Evolutionary conservation across 2,797 vertebrate genomes (phyloP).

Genomic region (Darevskia mixta): DNA sequence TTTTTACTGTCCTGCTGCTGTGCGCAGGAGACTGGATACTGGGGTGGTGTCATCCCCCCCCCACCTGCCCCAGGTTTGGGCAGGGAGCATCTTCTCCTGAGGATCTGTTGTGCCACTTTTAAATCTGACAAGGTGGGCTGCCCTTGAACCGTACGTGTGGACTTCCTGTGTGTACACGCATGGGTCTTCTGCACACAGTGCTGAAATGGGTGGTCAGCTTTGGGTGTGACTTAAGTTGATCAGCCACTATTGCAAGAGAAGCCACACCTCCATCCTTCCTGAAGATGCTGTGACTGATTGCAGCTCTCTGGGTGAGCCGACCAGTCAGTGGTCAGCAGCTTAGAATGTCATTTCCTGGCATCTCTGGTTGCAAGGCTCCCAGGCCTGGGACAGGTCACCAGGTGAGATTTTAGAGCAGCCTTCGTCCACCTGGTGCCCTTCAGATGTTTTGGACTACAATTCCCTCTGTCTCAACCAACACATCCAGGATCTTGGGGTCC

Average conservation of each 20-base stretch:
- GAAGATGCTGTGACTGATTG: not conserved
- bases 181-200: no score
- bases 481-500: no score
- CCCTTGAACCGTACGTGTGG: not conserved
- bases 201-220: no score
- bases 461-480: no score
- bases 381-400: no score
- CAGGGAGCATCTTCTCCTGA: not conserved
- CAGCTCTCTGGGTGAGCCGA: not conserved
- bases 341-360: not conserved
- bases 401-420: not conserved
- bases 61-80: not conserved
- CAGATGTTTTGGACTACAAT: no score
- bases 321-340: not conserved
- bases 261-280: no score
- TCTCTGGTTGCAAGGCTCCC: not conserved
- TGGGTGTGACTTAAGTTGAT: not conserved
- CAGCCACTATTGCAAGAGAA: not conserved
- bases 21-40: no score
- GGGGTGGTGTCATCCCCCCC: no score
- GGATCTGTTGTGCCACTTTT: not conserved
- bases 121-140: not conserved
- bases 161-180: no score
- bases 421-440: no score
- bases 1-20: no score